A percentile compares a stretch with the other conserved stretches of the same genome.
These are phyloP conservation scores for Campylomormyrus numenius DNA, from an alignment of 2,113 vertebrate genomes.

Conservation along the genomic window DNA sequence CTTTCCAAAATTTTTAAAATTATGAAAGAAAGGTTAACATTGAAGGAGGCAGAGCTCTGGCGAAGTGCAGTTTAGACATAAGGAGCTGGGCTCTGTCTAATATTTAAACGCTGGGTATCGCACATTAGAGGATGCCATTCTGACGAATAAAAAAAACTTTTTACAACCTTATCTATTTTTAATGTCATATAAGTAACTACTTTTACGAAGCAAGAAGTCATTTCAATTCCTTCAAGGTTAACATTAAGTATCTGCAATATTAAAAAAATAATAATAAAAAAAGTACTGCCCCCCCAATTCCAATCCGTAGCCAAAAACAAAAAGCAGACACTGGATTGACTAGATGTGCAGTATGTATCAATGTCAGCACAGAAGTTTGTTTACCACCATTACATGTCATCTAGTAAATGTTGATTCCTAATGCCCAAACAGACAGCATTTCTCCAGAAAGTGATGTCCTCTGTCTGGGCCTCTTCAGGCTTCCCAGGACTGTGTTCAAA, in stretches of 20 bases:
- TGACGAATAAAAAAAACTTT: not conserved
- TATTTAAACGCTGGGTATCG: not conserved
- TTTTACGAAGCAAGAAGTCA: not conserved
- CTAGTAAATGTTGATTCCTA: not conserved
- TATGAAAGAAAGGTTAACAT: not conserved
- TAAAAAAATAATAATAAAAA: not conserved
- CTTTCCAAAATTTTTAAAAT: not conserved
- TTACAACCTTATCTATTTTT: not conserved
- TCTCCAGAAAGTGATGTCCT: not conserved
- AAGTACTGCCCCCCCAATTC: not conserved
- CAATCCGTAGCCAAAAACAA: not conserved
- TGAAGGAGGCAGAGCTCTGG: not conserved
- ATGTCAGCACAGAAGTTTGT: not conserved
- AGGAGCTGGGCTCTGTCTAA: not conserved
- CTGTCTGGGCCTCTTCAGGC: not conserved
- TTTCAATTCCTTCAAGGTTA: not conserved
- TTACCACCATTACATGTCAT: not conserved
- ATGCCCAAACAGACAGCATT: not conserved
- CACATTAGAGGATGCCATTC: not conserved
- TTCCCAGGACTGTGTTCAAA: not conserved
- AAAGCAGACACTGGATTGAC: not conserved
- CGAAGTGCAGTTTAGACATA: not conserved
- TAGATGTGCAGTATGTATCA: not conserved
- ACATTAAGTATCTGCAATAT: not conserved
- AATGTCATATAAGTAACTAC: not conserved